Conservation (phyloP, 2,888 invertebrate species). For the Leucozona laternaria region DNA sequence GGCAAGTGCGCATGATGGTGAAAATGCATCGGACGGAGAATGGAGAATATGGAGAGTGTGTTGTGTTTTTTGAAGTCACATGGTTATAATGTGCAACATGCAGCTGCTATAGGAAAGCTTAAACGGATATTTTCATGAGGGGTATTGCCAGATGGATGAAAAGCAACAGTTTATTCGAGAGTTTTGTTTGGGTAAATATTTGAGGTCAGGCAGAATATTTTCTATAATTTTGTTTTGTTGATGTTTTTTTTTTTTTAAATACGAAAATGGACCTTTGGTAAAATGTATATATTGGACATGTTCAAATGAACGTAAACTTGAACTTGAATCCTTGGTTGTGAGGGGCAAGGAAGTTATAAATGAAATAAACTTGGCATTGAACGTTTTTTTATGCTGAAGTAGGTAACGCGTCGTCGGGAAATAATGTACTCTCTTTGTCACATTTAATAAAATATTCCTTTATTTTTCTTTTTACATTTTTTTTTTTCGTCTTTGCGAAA, state of each 20-base stretch:
- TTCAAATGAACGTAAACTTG: constrained; percentile 15
- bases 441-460: too few species aligned
- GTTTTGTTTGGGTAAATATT: not conserved
- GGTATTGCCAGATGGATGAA: constrained; percentile 44
- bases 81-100: constrained; percentile 68
- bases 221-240: not conserved
- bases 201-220: not conserved
- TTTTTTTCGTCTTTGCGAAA: too few species aligned
- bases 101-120: constrained; percentile 49
- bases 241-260: not conserved
- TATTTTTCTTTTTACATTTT: too few species aligned
- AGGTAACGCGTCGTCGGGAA: too few species aligned
- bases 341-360: not conserved
- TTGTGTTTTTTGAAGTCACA: constrained; percentile 40
- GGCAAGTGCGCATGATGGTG: constrained; percentile 55
- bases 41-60: not conserved
- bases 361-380: too few species aligned
- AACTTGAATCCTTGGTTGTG: not conserved
- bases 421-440: too few species aligned
- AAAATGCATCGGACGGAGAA: not conserved
- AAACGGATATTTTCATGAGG: not conserved
- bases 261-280: not conserved
- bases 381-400: too few species aligned
- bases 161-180: constrained; percentile 10
- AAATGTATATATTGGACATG: not conserved